These are phyloP conservation scores for Acleris literana DNA, from an alignment of 2,888 invertebrate genomes.

Conservation along the genomic window DNA sequence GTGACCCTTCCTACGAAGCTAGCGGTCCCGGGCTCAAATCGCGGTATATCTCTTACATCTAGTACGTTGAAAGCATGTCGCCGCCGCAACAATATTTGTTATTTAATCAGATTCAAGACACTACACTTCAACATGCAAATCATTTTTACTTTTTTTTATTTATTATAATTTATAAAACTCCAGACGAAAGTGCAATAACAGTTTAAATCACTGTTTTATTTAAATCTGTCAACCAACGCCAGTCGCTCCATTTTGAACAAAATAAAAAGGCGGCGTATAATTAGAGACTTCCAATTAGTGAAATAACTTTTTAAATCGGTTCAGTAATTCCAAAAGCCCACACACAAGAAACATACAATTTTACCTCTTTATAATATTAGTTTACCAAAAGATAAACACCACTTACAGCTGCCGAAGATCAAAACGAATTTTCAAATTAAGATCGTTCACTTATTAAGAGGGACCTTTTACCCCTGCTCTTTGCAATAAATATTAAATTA, in stretches of 20 bases:
- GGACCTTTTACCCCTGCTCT: slow-evolving; percentile 35
- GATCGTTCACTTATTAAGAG: slow-evolving; percentile 43
- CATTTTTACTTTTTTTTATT: slow-evolving; percentile 15
- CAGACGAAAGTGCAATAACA: slow-evolving; percentile 5
- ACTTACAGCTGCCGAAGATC: slow-evolving; percentile 41
- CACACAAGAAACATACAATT: too few relatives aligned
- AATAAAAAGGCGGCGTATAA: too few relatives aligned
- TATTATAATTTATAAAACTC: slow-evolving; percentile 18
- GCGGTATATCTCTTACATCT: not conserved
- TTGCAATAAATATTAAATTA: slow-evolving; percentile 41
- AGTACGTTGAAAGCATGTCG: slow-evolving; percentile 11
- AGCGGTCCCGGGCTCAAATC: too few relatives aligned
- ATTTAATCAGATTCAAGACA: slow-evolving; percentile 20
- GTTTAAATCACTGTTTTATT: slow-evolving; percentile 3
- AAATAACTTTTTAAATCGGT: too few relatives aligned
- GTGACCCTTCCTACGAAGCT: too few relatives aligned
- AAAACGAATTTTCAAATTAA: slow-evolving; percentile 50
- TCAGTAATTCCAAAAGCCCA: too few relatives aligned
- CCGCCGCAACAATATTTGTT: slow-evolving; percentile 1
- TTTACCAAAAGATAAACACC: not conserved
- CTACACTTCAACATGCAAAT: slow-evolving; percentile 13
- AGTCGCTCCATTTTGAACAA: too few relatives aligned
- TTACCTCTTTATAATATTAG: too few relatives aligned
- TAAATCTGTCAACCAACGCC: not conserved
- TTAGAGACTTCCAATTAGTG: too few relatives aligned